phyloP scores from a whole-genome alignment of 64 coral and sea anemone genomes.

The Porites lutea region DNA sequence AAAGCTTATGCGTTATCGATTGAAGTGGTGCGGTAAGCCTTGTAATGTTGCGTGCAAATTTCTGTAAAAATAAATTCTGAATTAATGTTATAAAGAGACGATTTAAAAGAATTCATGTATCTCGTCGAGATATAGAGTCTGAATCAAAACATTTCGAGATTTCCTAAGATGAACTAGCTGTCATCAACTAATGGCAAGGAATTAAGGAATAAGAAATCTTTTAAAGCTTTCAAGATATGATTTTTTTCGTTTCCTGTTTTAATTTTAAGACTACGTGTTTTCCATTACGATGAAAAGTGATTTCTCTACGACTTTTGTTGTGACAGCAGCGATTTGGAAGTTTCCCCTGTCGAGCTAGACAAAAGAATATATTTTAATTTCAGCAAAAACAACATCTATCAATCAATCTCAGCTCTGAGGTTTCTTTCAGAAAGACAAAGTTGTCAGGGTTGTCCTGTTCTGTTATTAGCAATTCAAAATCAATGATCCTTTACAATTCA shows the following conservation, averaged over 20 bases:
- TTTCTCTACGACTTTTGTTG: constrained; percentile 12
- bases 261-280: constrained; percentile 21
- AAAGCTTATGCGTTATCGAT: too few species aligned
- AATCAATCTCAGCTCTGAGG: constrained; percentile 45
- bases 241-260: neutral
- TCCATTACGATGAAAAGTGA: neutral
- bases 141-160: constrained; percentile 47
- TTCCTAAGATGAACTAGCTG: constrained; percentile 23
- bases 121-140: constrained; percentile 23
- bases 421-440: constrained; percentile 35
- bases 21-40: too few species aligned
- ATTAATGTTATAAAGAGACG: neutral
- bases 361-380: constrained; percentile 59
- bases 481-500: constrained; percentile 36
- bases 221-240: constrained; percentile 45
- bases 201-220: constrained; percentile 35
- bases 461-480: constrained; percentile 66
- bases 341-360: constrained; percentile 36
- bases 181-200: constrained; percentile 22
- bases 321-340: constrained; percentile 36
- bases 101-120: constrained; percentile 48
- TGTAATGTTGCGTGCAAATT: too few species aligned
- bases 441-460: constrained; percentile 38
- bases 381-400: constrained; percentile 32
- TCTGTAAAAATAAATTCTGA: neutral